Evolutionary conservation across 2,113 vertebrate genomes (phyloP).

Genomic region (Oncorhynchus clarkii): DNA sequence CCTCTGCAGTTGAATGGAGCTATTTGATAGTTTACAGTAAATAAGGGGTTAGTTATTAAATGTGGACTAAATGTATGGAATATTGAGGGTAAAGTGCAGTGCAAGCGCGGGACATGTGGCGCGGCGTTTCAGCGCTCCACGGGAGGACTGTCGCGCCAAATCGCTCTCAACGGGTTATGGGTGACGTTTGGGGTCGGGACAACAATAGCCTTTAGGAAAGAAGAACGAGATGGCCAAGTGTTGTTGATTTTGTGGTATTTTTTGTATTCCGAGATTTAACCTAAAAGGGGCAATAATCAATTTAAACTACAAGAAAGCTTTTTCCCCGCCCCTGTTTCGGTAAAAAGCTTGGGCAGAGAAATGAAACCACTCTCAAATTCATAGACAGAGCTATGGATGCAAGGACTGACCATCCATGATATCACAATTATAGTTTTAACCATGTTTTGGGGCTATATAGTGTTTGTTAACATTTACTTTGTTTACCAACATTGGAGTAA

Average conservation of each 20-base stretch:
- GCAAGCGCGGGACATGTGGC: constrained; percentile 57
- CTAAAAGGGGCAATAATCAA: too few relatives aligned
- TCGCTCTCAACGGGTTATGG: constrained; percentile 44
- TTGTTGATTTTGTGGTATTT: neutral
- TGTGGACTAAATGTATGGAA: neutral
- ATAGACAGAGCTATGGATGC: too few relatives aligned
- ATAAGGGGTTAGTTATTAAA: neutral
- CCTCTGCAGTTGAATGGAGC: neutral
- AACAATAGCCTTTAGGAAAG: neutral
- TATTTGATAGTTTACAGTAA: neutral
- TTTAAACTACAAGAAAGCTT: too few relatives aligned
- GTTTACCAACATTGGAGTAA: too few relatives aligned
- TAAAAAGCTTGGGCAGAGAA: too few relatives aligned
- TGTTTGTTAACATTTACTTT: too few relatives aligned
- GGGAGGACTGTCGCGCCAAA: constrained; percentile 19
- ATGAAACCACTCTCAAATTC: too few relatives aligned
- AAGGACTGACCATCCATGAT: too few relatives aligned
- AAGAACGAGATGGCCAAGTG: neutral
- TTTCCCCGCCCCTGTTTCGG: too few relatives aligned
- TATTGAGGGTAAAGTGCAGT: constrained; percentile 3
- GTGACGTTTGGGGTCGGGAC: constrained; percentile 23
- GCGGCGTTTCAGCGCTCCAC: constrained; percentile 44
- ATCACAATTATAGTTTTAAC: too few relatives aligned
- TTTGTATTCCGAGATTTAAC: too few relatives aligned
- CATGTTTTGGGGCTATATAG: too few relatives aligned